phyloP scores from a whole-genome alignment of 2,888 invertebrate genomes.

The Trichogramma evanescens region DNA sequence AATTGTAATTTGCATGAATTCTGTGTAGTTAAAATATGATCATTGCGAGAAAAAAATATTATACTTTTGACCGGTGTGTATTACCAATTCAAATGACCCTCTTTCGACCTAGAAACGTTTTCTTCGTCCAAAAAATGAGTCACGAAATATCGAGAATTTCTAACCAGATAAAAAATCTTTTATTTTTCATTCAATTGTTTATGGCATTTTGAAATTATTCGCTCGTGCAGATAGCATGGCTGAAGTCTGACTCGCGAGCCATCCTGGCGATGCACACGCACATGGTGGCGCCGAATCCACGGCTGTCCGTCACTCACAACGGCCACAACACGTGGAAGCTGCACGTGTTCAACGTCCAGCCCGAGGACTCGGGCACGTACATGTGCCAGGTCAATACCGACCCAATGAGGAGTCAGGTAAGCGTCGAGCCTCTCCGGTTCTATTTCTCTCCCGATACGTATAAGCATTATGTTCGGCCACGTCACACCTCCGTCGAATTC shows the following conservation, averaged over 20 bases:
- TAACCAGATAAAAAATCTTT: too few relatives aligned
- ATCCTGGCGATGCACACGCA: conserved; percentile 83
- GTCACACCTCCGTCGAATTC: too few relatives aligned
- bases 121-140: too few relatives aligned
- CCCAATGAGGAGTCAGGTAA: conserved; percentile 82
- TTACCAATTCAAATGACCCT: too few relatives aligned
- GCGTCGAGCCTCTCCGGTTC: conserved; percentile 26
- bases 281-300: conserved; percentile 81
- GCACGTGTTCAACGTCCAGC: conserved; percentile 82
- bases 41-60: too few relatives aligned
- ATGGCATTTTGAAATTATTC: not conserved
- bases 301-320: conserved; percentile 82
- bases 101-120: too few relatives aligned
- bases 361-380: conserved; percentile 86
- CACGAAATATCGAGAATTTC: too few relatives aligned
- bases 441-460: not conserved
- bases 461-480: not conserved
- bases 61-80: too few relatives aligned
- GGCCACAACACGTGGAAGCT: conserved; percentile 92
- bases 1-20: too few relatives aligned
- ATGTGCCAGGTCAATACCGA: conserved; percentile 93
- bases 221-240: conserved; percentile 76
- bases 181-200: too few relatives aligned
- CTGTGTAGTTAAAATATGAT: too few relatives aligned
- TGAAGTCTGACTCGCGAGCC: conserved; percentile 83